A percentile compares a stretch with the other conserved stretches of the same genome.
Conservation (phyloP, 1,140 invertebrate species). For the Orussus abietinus region DNA sequence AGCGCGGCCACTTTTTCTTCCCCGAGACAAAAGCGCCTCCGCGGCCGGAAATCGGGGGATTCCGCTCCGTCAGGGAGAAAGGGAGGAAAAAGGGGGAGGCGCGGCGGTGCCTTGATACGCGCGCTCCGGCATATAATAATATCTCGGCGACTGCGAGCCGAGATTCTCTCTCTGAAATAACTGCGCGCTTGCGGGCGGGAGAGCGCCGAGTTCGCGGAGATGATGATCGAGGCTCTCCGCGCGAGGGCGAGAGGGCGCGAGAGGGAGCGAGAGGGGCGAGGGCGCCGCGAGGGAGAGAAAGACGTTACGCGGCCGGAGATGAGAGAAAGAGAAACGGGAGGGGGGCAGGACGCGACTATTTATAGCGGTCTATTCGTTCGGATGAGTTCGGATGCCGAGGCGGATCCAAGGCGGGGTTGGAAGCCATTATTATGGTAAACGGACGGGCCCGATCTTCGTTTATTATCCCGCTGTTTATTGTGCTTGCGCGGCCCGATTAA, state of each 20-base stretch:
- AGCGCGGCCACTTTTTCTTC: no score
- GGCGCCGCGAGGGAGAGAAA: conserved; percentile 5
- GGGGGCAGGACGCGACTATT: conserved; percentile 30
- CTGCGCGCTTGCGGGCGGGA: conserved; percentile 25
- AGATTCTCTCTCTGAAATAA: conserved; percentile 36
- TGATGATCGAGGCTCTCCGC: conserved; percentile 19
- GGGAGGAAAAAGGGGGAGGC: background rate
- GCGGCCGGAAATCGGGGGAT: no score
- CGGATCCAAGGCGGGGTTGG: conserved; percentile 29
- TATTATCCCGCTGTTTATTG: conserved; percentile 47
- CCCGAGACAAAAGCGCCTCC: no score
- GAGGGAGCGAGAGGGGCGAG: conserved; percentile 1
- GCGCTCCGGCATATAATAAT: conserved; percentile 24
- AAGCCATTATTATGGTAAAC: conserved; percentile 47
- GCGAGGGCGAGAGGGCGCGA: conserved; percentile 1
- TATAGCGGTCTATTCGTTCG: conserved; percentile 42
- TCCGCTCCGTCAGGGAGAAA: no score
- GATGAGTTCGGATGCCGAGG: conserved; percentile 27
- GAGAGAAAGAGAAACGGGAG: conserved; percentile 13
- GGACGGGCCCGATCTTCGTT: conserved; percentile 35
- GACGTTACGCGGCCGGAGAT: no score
- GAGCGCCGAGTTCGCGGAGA: conserved; percentile 16
- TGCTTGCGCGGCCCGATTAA: conserved; percentile 44
- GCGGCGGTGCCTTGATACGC: background rate
- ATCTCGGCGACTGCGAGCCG: conserved; percentile 18